Conservation (phyloP, 2,113 vertebrate genomes). For the Mixornis gularis region DNA sequence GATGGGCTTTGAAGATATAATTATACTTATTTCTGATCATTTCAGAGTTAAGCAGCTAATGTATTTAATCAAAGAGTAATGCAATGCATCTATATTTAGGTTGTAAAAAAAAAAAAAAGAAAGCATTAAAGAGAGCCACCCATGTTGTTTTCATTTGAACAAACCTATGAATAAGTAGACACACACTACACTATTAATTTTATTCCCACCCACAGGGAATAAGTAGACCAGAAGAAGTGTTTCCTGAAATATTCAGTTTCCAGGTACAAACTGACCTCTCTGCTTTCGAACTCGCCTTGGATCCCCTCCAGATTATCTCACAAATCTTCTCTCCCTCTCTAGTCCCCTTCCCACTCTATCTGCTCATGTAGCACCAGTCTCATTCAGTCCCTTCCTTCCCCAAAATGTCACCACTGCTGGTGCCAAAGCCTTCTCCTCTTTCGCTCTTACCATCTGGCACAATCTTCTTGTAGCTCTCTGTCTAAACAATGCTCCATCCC, state of each 20-base stretch:
- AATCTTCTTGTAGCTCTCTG: constrained; percentile 51
- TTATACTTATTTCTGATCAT: constrained; percentile 49
- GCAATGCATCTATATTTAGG: constrained; percentile 47
- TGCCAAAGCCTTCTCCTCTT: constrained; percentile 68
- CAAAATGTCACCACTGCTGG: constrained; percentile 60
- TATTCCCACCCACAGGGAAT: background rate
- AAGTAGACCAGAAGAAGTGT: background rate
- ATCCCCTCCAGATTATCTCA: constrained; percentile 53
- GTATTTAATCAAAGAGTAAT: constrained; percentile 52
- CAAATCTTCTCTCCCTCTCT: background rate
- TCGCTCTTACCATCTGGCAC: constrained; percentile 57
- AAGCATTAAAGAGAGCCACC: background rate
- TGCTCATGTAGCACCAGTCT: constrained; percentile 50
- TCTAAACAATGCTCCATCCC: constrained; percentile 60
- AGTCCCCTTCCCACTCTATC: constrained; percentile 51
- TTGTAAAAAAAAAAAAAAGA: background rate
- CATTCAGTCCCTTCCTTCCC: constrained; percentile 40
- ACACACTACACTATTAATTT: constrained; percentile 7
- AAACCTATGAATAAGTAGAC: constrained; percentile 32
- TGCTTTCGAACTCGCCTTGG: background rate
- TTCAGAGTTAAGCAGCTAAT: constrained; percentile 46
- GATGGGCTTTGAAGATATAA: constrained; percentile 49
- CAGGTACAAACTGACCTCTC: constrained; percentile 55
- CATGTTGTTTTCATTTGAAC: background rate
- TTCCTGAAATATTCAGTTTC: constrained; percentile 26